Percentiles rank a stretch among this genome's conserved stretches.
Evolutionary conservation across 2,888 invertebrate genomes (phyloP).

Genomic region (Incurvaria masculella): DNA sequence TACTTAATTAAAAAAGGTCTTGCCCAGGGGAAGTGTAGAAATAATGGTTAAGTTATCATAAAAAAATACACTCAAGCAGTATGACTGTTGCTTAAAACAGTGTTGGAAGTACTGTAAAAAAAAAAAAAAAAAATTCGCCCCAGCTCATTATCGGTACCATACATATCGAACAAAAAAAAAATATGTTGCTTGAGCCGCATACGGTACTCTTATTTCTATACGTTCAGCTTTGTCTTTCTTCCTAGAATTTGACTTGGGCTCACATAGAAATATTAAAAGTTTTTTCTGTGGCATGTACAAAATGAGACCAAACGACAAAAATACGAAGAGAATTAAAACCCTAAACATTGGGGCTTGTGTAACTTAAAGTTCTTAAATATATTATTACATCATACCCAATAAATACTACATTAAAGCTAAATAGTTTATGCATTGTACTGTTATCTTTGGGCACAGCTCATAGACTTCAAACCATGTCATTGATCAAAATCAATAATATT

Average conservation of each 20-base stretch:
- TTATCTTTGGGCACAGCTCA: too few species aligned
- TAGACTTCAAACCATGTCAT: too few species aligned
- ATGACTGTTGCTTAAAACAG: conserved; percentile 8
- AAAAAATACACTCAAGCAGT: conserved; percentile 11
- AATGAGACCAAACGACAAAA: conserved; percentile 6
- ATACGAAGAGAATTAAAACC: conserved; percentile 4
- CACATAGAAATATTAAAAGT: conserved; percentile 8
- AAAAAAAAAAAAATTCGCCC: conserved; percentile 2
- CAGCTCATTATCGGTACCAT: conserved; percentile 4
- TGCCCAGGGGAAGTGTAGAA: conserved; percentile 6
- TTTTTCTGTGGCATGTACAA: conserved; percentile 12
- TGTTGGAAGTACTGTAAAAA: conserved; percentile 9
- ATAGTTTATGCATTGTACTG: too few species aligned
- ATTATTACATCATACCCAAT: too few species aligned
- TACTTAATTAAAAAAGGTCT: conserved; percentile 2
- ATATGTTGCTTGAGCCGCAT: conserved; percentile 8
- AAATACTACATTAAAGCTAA: too few species aligned
- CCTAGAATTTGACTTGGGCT: conserved; percentile 3
- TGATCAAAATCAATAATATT: too few species aligned
- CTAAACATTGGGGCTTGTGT: neutral
- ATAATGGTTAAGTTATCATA: conserved; percentile 11
- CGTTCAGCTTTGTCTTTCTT: conserved; percentile 12
- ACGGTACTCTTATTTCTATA: conserved; percentile 8
- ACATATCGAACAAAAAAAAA: conserved; percentile 7
- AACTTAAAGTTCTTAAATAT: too few species aligned